Evolutionary conservation across 1,140 invertebrate species (phyloP), one percentile per base, ranked within the genome.

Genomic region (Diploscapter pachys): DNA sequence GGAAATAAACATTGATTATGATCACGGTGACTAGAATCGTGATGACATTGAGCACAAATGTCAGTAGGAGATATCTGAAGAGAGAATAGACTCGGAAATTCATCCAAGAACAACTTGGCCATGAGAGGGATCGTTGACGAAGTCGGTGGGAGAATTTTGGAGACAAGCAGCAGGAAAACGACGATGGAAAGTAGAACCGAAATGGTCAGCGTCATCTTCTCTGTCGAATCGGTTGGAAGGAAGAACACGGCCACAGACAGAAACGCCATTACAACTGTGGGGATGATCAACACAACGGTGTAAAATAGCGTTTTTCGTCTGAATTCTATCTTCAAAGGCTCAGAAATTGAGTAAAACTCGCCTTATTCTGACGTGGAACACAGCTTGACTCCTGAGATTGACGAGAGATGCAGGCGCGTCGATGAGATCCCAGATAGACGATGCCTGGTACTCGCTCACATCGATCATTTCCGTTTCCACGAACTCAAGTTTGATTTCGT

Each of bases 1-100:
- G 89, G 88, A 98, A 99, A 86, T 99, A 98, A 92, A 94, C 96
- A 86, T 99, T 99, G 84, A 99, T 98, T 81, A 99, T 98, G 83
- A 99, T 92, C 49, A 99, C 96, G 0, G 97, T 99, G 4, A 98
- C 93, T 72, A 99, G 89, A 88, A 99, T 98, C 89, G 95, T 96
- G 79, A 99, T 93, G 50, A 97, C 98, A 87, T 99, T 99, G 93
- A 99, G 98, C 74, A 99, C 96, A 88, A 99, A 99, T 52, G 96
- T 99, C 87, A 99, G 98, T 3, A 99, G 89, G 64, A 99, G 90
- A 89, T 98, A 99, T 88, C 98, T 98, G 85, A 99, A 98, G n/a
- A 87, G 80, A 5, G 87, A 86, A 13, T 13, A 6, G 2, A 13
- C 11, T 69, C 5, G 0, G 31, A 31, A 31, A 31, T 31, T 31